These are phyloP conservation scores for Sternotherus odoratus DNA, from an alignment of 2,797 vertebrate species.

Conservation along the genomic window DNA sequence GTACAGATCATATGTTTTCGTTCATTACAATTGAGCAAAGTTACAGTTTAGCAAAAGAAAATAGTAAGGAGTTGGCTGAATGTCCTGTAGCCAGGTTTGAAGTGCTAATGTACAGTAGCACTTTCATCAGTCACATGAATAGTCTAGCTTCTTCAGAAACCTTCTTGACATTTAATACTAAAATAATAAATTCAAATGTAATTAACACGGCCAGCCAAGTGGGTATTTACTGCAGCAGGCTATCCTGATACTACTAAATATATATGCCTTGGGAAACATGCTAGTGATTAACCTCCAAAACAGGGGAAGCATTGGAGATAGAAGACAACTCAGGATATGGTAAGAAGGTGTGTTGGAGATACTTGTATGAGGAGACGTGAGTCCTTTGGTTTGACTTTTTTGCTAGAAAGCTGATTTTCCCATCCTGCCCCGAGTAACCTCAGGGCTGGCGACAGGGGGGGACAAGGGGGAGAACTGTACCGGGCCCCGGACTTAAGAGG, in stretches of 20 bases:
- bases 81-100: constrained; percentile 55
- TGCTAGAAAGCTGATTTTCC: constrained; percentile 16
- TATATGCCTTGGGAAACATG: background rate
- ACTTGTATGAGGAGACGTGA: constrained; percentile 5
- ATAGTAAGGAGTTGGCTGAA: constrained; percentile 50
- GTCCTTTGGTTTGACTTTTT: constrained; percentile 11
- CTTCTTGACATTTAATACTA: constrained; percentile 57
- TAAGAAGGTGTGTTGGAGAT: background rate
- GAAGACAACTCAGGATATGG: constrained; percentile 17
- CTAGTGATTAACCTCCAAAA: background rate
- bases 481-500: too few relatives aligned
- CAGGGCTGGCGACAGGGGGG: too few relatives aligned
- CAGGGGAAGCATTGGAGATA: background rate
- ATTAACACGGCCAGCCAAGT: too few relatives aligned
- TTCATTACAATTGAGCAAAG: constrained; percentile 42
- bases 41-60: constrained; percentile 47
- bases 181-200: constrained; percentile 68
- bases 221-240: constrained; percentile 24
- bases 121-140: constrained; percentile 70
- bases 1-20: background rate
- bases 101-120: constrained; percentile 61
- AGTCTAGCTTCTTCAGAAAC: constrained; percentile 71
- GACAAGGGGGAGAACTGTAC: too few relatives aligned
- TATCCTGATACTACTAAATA: constrained; percentile 3
- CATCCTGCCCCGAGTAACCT: too few relatives aligned